These are phyloP conservation scores for Petrosia ficiformis DNA, from an alignment of 37 sponge, comb jelly and placozoan species.

Conservation along the genomic window DNA sequence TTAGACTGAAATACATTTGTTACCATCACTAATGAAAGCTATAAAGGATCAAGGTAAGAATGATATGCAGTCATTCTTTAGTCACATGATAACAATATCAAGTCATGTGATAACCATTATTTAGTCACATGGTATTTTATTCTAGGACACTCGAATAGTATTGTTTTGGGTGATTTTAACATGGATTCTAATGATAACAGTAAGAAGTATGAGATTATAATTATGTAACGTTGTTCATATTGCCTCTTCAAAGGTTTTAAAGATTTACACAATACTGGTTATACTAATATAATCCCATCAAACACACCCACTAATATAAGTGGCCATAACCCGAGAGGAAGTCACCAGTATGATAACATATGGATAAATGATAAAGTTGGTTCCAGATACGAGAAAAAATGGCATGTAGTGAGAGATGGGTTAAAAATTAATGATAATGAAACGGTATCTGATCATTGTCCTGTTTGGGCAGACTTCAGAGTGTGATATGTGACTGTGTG, in stretches of 20 bases:
- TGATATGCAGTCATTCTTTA: neutral
- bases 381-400: too few species aligned
- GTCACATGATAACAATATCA: too few species aligned
- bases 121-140: neutral
- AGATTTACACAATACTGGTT: slow-evolving; percentile 1
- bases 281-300: slow-evolving; percentile 1
- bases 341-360: slow-evolving; percentile 29
- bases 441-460: slow-evolving; percentile 41
- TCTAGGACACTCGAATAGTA: neutral
- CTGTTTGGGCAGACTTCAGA: slow-evolving; percentile 33
- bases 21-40: neutral
- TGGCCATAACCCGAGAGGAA: slow-evolving; percentile 14
- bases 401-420: slow-evolving; percentile 14
- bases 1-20: neutral
- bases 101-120: too few species aligned
- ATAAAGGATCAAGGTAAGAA: neutral
- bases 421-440: neutral
- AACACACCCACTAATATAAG: slow-evolving; percentile 32
- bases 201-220: neutral
- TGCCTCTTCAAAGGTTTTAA: slow-evolving; percentile 7
- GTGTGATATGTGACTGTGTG: neutral
- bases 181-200: slow-evolving; percentile 17
- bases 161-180: slow-evolving; percentile 38
- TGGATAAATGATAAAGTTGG: slow-evolving; percentile 17
- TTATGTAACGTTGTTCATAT: neutral